phyloP scores from a whole-genome alignment of 2,797 vertebrate species.

The Syncerus caffer region DNA sequence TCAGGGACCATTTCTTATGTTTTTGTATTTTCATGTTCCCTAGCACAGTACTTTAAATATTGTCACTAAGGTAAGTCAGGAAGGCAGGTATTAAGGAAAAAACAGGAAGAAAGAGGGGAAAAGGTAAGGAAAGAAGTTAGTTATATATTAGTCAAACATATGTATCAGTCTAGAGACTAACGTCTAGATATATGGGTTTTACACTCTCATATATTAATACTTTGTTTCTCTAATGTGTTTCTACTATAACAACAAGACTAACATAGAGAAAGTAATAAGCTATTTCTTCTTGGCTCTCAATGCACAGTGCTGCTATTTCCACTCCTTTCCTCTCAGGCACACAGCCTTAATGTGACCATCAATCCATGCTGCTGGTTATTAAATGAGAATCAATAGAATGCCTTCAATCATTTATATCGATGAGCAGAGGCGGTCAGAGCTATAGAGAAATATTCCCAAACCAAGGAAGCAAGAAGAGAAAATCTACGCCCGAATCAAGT shows the following conservation, averaged over 20 bases:
- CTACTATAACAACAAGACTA: conserved; percentile 53
- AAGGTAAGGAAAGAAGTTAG: no score
- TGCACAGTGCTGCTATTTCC: neutral
- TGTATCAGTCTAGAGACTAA: neutral
- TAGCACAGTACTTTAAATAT: neutral
- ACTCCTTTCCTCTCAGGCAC: conserved; percentile 19
- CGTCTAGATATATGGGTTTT: conserved; percentile 15
- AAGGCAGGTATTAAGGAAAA: neutral
- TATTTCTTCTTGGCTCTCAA: conserved; percentile 48
- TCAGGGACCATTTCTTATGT: neutral
- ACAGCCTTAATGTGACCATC: neutral
- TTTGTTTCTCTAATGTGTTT: conserved; percentile 30
- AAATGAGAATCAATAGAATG: conserved; percentile 22
- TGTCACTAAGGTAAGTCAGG: neutral
- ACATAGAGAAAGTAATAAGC: conserved; percentile 35
- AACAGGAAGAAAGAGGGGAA: no score
- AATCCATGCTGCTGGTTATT: conserved; percentile 22
- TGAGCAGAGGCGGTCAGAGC: neutral
- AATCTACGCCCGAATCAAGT: neutral
- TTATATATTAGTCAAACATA: neutral
- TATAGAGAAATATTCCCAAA: neutral
- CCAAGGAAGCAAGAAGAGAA: neutral
- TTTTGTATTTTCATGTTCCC: neutral
- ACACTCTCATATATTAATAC: conserved; percentile 28
- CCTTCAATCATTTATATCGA: neutral